Evolutionary conservation across 2,888 invertebrate species (phyloP), one percentile per base, ranked within the genome.

Genomic region (Mythimna impura): DNA sequence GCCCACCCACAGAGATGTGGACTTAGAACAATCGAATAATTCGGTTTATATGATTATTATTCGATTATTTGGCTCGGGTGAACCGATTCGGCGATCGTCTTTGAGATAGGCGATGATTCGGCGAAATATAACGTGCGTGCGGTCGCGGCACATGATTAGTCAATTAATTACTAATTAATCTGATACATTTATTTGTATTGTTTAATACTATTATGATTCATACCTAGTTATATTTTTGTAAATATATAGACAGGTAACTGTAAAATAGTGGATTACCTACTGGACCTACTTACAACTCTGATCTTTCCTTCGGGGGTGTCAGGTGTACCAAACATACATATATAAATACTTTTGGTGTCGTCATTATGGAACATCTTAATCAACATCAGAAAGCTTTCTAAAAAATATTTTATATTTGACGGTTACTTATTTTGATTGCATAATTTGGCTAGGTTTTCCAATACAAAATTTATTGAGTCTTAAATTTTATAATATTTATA

Each of bases 51-150:
- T 57, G 72, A 81, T 79, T 82, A 81, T 80, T 91, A 90, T 92
- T 92, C 90, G 93, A 94, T 94, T 94, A 94, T 93, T 94, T 91
- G 86, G 92, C 91, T 94, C 94, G 94, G 87, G 91, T 92, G 91
- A 89, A 86, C 90, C 89, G 90, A 88, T 91, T 92, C 93, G 93
- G 93, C 73, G 94, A 94, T 95, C 85, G 81, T 73, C 93, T 94
- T 94, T 93, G 91, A 86, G 95, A 94, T 95, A 92, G 73, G 68
- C 63, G 74, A 89, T 94, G 94, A 94, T 87, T 89, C 81, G 88
- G 90, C 93, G 80, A 83, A 91, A 89, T 52, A 73, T 80, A 76
- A 77, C 85, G 83, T 88, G 86, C 89, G 89, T 88, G 87, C 88
- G 88, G 86, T 85, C 87, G 77, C 73, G 83, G 85, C 86, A 90